A percentile compares a stretch with the other conserved stretches of the same genome.
Evolutionary conservation across 2,888 invertebrate genomes (phyloP).

Genomic region (Nomada fabriciana): DNA sequence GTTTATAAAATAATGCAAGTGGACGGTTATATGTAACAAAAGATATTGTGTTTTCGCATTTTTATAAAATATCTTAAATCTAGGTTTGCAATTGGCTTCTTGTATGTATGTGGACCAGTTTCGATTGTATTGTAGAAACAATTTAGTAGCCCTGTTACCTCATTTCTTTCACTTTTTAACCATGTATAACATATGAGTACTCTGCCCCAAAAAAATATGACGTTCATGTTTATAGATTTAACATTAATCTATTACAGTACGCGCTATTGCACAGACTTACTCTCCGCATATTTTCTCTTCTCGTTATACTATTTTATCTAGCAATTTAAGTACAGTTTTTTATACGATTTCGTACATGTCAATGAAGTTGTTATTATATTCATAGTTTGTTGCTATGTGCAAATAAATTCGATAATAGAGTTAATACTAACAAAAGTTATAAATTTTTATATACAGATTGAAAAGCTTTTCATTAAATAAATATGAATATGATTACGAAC

Average conservation of each 20-base stretch:
- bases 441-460: constrained; percentile 29
- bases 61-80: constrained; percentile 69
- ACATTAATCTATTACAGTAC: constrained; percentile 57
- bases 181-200: constrained; percentile 35
- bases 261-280: constrained; percentile 42
- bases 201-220: constrained; percentile 61
- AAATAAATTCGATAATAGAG: constrained; percentile 14
- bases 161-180: constrained; percentile 24
- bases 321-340: constrained; percentile 61
- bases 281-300: constrained; percentile 28
- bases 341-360: constrained; percentile 12
- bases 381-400: not conserved
- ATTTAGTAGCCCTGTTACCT: constrained; percentile 42
- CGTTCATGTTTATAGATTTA: constrained; percentile 61
- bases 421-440: constrained; percentile 17
- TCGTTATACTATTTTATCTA: constrained; percentile 27
- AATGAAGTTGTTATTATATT: constrained; percentile 29
- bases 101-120: constrained; percentile 61
- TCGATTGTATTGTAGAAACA: constrained; percentile 53
- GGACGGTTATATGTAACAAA: constrained; percentile 71
- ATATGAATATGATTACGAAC: constrained; percentile 29
- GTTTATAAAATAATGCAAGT: constrained; percentile 64
- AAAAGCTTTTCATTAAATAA: constrained; percentile 30
- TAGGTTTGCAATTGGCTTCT: constrained; percentile 59
- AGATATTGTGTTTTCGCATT: constrained; percentile 51